phyloP scores from a whole-genome alignment of 2,888 invertebrate species.

The Nephrotoma flavescens region DNA sequence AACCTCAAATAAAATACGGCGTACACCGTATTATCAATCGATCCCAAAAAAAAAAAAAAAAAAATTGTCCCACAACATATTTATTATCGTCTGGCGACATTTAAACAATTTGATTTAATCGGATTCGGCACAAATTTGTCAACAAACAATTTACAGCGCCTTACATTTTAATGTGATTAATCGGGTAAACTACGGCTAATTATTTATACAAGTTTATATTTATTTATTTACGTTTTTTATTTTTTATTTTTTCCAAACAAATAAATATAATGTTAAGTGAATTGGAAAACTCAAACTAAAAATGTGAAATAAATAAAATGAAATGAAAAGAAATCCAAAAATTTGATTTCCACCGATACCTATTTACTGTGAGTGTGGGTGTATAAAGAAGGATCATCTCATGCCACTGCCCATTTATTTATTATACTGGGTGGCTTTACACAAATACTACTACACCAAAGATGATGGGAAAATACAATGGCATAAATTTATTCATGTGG shows the following conservation, averaged over 20 bases:
- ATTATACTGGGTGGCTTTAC: neutral
- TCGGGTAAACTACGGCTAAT: neutral
- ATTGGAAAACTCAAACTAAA: neutral
- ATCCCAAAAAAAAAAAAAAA: neutral
- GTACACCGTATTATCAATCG: neutral
- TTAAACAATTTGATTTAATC: neutral
- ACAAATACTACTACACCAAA: neutral
- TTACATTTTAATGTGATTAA: neutral
- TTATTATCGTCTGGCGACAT: neutral
- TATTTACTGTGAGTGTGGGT: neutral
- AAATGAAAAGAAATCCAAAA: neutral
- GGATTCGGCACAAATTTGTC: neutral
- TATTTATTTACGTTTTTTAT: neutral
- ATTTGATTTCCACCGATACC: neutral
- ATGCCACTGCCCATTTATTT: neutral
- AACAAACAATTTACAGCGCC: neutral
- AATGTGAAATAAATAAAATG: neutral
- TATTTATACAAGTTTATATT: neutral
- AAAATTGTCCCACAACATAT: neutral
- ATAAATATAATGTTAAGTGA: neutral
- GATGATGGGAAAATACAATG: neutral
- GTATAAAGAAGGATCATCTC: neutral
- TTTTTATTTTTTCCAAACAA: neutral
- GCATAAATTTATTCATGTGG: neutral
- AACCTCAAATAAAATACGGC: neutral